Conservation (phyloP, 2,888 invertebrate species). For the Ophion costatus region DNA sequence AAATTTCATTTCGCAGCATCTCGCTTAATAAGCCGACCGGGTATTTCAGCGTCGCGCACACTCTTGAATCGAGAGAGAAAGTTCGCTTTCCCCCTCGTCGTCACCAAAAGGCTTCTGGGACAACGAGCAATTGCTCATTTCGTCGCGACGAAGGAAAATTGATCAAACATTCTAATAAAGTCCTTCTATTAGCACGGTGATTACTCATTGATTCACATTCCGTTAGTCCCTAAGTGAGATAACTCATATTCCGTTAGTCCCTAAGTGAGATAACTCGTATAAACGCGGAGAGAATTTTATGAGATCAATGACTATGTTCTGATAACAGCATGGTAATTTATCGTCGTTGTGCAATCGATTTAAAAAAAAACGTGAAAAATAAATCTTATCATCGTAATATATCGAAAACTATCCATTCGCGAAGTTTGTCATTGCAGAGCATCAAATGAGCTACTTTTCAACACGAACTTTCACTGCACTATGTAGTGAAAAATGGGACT, state of each 20-base stretch:
- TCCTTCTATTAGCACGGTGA: background rate
- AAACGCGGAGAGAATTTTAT: background rate
- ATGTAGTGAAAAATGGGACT: no score
- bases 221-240: background rate
- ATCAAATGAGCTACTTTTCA: no score
- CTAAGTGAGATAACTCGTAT: no score
- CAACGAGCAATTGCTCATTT: background rate
- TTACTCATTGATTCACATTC: conserved; percentile 13
- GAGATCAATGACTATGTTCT: no score
- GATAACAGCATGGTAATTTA: no score
- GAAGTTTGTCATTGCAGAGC: no score
- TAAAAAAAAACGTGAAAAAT: no score
- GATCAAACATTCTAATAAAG: conserved; percentile 11
- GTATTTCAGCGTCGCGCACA: conserved; percentile 26
- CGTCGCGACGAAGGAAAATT: background rate
- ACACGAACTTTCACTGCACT: no score
- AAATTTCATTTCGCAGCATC: conserved; percentile 35
- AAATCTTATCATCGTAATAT: no score
- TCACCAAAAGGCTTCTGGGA: conserved; percentile 7
- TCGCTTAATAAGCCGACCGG: conserved; percentile 35
- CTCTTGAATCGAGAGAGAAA: conserved; percentile 20
- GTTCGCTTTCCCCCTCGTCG: background rate
- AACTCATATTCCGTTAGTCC: background rate
- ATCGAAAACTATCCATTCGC: no score
- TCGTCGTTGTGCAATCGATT: no score